Percentiles rank a stretch among this genome's conserved stretches.
Conservation (phyloP, 1,140 invertebrate genomes). For the Hyposmocoma kahamanoa region DNA sequence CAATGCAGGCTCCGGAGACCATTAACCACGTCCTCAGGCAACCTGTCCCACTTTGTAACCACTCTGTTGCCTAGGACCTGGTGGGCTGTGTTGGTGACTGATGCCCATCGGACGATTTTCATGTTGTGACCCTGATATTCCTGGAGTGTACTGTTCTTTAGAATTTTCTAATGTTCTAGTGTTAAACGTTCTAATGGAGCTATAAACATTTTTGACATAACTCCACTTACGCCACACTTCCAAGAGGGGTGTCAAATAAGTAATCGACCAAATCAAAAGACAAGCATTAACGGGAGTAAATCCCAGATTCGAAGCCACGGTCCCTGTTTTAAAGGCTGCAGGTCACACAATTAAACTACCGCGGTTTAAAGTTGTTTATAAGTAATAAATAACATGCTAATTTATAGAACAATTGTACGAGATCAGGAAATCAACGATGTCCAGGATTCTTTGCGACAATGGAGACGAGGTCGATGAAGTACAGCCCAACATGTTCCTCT, state of each 20-base stretch:
- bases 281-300: background rate
- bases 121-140: too few species aligned
- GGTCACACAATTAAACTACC: background rate
- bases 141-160: too few species aligned
- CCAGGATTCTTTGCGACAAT: conserved; percentile 89
- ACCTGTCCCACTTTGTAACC: too few species aligned
- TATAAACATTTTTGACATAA: too few species aligned
- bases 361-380: background rate
- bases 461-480: conserved; percentile 73
- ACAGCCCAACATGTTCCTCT: conserved; percentile 20
- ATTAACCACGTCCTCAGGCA: too few species aligned
- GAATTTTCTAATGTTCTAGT: too few species aligned
- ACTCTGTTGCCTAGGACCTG: too few species aligned
- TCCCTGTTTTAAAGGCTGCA: background rate
- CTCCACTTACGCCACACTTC: background rate
- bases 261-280: background rate
- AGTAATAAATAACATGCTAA: conserved; percentile 7
- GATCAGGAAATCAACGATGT: conserved; percentile 85
- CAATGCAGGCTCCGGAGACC: too few species aligned
- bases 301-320: background rate
- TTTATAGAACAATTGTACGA: conserved; percentile 82
- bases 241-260: background rate
- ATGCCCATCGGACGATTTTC: too few species aligned
- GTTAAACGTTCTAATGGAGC: too few species aligned
- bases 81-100: too few species aligned